phyloP scores from a whole-genome alignment of 2,888 invertebrate species.

The Doris montereyensis region DNA sequence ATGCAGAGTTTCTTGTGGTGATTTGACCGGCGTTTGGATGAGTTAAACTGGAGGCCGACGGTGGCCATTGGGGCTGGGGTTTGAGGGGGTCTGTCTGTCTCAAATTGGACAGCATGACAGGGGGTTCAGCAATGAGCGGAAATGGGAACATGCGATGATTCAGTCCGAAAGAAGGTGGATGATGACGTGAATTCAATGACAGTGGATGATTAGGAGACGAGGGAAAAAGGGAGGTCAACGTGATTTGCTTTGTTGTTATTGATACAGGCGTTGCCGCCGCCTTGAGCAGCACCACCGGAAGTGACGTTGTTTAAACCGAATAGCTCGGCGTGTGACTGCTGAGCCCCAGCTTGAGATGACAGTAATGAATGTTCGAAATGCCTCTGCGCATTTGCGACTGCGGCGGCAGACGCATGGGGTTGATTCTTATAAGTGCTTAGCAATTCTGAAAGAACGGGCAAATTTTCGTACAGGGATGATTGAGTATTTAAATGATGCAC shows the following conservation, averaged over 20 bases:
- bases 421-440: slow-evolving; percentile 39
- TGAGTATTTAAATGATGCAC: neutral
- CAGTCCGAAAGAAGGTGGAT: too few species aligned
- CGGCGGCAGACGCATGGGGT: neutral
- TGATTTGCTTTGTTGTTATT: neutral
- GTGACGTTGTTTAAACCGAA: too few species aligned
- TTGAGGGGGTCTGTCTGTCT: slow-evolving; percentile 52
- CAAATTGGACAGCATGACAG: slow-evolving; percentile 56
- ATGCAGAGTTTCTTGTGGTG: neutral
- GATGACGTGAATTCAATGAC: neutral
- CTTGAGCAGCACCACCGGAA: neutral
- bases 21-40: slow-evolving; percentile 4
- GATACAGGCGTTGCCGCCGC: slow-evolving; percentile 10
- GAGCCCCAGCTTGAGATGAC: slow-evolving; percentile 6
- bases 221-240: neutral
- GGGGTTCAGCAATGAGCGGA: slow-evolving; percentile 60
- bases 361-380: slow-evolving; percentile 24
- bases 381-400: slow-evolving; percentile 1
- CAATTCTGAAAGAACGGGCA: slow-evolving; percentile 47
- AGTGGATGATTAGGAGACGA: slow-evolving; percentile 4
- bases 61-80: slow-evolving; percentile 51
- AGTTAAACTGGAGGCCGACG: slow-evolving; percentile 36
- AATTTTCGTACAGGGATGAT: slow-evolving; percentile 38
- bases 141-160: slow-evolving; percentile 61
- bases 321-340: too few species aligned